Percentiles rank a stretch among this genome's conserved stretches.
These are phyloP conservation scores for Brienomyrus brachyistius DNA, from an alignment of 2,113 vertebrate species.

Conservation along the genomic window DNA sequence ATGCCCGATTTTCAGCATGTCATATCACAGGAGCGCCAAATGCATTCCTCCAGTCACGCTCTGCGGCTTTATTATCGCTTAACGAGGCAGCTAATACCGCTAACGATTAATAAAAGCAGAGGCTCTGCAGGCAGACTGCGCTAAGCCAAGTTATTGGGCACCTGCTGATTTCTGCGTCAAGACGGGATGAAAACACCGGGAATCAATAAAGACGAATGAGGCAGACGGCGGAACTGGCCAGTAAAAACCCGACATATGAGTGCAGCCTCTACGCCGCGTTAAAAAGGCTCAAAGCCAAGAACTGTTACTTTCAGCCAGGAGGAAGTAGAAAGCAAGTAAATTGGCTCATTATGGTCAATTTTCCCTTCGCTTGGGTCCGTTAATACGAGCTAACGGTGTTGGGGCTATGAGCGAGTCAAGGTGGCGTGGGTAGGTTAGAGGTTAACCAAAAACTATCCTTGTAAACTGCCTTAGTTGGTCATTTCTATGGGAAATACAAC, in stretches of 20 bases:
- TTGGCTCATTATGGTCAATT: constrained; percentile 1
- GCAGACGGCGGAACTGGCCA: background rate
- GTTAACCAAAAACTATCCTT: background rate
- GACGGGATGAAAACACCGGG: background rate
- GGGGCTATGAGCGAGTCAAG: background rate
- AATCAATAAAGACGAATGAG: background rate
- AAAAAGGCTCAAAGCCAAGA: background rate
- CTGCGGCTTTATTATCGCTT: background rate
- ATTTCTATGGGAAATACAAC: background rate
- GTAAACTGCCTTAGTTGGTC: background rate
- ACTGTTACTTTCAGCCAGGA: background rate
- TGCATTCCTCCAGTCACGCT: background rate
- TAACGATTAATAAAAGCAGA: background rate
- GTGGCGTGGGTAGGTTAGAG: background rate
- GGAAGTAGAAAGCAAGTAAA: constrained; percentile 1
- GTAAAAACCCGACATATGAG: background rate
- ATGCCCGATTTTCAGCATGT: background rate
- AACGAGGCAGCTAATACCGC: background rate
- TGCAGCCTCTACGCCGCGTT: background rate
- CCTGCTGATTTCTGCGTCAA: background rate
- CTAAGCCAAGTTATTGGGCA: background rate
- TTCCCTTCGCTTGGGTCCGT: background rate
- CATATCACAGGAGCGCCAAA: background rate
- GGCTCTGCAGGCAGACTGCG: background rate
- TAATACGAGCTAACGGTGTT: background rate